Conservation (phyloP, 2,113 vertebrate genomes). For the Notothenia rossii region DNA sequence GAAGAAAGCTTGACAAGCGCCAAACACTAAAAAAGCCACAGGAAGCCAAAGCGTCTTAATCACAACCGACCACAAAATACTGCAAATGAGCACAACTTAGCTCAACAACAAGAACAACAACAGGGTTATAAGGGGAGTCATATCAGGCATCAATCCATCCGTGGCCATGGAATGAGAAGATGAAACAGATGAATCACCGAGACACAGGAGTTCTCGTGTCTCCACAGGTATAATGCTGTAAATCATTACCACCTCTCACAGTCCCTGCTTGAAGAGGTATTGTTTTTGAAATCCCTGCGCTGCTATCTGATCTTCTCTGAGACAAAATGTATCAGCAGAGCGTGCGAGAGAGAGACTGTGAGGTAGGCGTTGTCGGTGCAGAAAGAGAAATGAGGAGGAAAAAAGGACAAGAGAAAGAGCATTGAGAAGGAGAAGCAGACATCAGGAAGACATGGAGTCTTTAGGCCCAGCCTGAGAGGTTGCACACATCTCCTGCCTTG, state of each 20-base stretch:
- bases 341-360: conserved; percentile 16
- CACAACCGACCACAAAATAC: conserved; percentile 46
- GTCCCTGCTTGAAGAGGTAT: conserved; percentile 67
- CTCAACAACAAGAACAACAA: conserved; percentile 47
- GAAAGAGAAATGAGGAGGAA: conserved; percentile 20
- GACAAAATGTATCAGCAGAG: conserved; percentile 66
- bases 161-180: conserved; percentile 66
- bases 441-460: conserved; percentile 65
- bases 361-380: conserved; percentile 15
- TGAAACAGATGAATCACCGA: conserved; percentile 72
- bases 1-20: conserved; percentile 51
- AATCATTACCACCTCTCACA: conserved; percentile 74
- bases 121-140: conserved; percentile 50
- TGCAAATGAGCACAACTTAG: conserved; percentile 51
- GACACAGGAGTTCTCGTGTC: conserved; percentile 59
- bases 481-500: conserved; percentile 69
- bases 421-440: conserved; percentile 51
- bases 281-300: conserved; percentile 70
- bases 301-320: conserved; percentile 66
- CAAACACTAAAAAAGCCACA: conserved; percentile 53
- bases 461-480: conserved; percentile 73
- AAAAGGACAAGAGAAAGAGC: conserved; percentile 40
- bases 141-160: conserved; percentile 58
- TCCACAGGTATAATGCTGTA: conserved; percentile 69
- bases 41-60: conserved; percentile 53